Base-by-base conservation (phyloP, 2,888 invertebrate species). In the Hoplodrina blanda region DNA sequence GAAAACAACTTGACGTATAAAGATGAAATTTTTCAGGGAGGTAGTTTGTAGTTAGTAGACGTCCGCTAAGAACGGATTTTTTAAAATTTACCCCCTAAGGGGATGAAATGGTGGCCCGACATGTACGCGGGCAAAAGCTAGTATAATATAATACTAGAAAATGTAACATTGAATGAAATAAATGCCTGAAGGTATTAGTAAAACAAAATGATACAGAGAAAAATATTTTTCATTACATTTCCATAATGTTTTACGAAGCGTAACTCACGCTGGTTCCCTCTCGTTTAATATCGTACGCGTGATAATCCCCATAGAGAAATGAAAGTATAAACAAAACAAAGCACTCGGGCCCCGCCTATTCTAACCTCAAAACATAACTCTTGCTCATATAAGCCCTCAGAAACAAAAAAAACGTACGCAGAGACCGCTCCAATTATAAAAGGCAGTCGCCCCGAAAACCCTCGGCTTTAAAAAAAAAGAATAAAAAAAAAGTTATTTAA, bases 371-470 rank as follows among this genome's bases (percentile, higher is more conserved):
- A 91, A 93, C 93, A 92, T 93, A 92, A 94, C 91, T 93, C 93
- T 91, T 89, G 78, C 83, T 85, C 89, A 88, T 91, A 91, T 91
- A 91, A 90, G 88, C 91, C 89, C 85, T 85, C 84, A 89, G 88
- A 88, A 89, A 88, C 87, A 88, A 89, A 88, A 87, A 90, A 88
- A 88, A 83, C 81, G 80, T 84, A 84, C 86, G 85, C 89, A 89
- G 88, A 89, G 90, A 88, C 89, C 91, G 90, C 80, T 88, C 93
- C 94, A 94, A 94, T 95, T 93, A 95, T 91, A 94, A 95, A 94
- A 95, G 93, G 93, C 91, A 91, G 85, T 85, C 87, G 86, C 89
- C 90, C 91, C 89, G 84, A 91, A 93, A 93, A 90, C 91, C 90
- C 90, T 89, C 89, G 89, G 91, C 87, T 90, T 79, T 88, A 86